Base-by-base conservation (phyloP, 2,888 invertebrate genomes). In the Parnassius apollo region DNA sequence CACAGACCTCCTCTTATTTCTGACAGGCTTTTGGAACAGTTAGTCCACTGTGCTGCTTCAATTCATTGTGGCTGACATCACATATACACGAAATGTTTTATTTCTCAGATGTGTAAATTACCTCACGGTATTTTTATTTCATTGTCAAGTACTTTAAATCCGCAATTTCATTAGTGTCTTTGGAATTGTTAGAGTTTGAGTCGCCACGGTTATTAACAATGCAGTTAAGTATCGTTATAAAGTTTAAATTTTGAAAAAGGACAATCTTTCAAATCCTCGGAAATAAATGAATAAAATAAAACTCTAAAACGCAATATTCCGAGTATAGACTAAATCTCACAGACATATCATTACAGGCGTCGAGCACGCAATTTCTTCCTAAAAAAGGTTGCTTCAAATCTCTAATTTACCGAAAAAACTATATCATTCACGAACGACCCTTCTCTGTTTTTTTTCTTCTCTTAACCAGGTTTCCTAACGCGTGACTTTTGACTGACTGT, bases 401-500 rank as follows among this genome's bases (percentile, higher is more conserved):
- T 85, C 88, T 88, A 91, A 91, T 89, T 91, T 89, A 83, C 83
- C 82, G 81, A 90, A 89, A 89, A 90, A 90, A 90, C 82, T 88
- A 76, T 91, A 91, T 91, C 91, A 91, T 91, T 91, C 85, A 82
- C 71, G 73, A 72, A 61, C 72, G 78, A 78, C 77, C 83, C 82
- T 85, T 86, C 81, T 77, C 77, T 77, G 74, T 80, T 85, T 84
- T 84, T 76, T 75, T 71, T 72, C n/a, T n/a, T 71, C 74, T 71
- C 74, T 60, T 66, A 57, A 64, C 59, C 64, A 64, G 64, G 66
- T 72, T 71, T 73, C 71, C 71, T 77, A 75, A 81, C 85, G 89
- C 91, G 89, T 91, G 91, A 91, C 89, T 91, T 87, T 91, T 90
- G 91, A 91, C 85, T 91, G 91, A 91, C 91, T 90, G 88, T 83